phyloP scores from a whole-genome alignment of 2,113 vertebrate genomes.

The Nestor notabilis region DNA sequence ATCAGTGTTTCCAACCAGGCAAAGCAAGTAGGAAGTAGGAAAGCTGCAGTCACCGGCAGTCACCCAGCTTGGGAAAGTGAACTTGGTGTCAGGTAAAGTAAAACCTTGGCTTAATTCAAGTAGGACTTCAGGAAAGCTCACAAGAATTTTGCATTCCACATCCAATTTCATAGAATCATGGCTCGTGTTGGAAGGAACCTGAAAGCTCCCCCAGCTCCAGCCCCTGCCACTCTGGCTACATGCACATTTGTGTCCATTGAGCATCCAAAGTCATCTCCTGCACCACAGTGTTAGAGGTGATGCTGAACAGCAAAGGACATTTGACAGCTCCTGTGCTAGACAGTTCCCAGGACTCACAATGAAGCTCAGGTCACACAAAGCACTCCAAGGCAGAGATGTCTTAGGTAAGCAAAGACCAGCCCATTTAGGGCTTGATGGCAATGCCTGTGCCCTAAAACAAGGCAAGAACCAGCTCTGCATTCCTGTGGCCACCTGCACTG shows the following conservation, averaged over 20 bases:
- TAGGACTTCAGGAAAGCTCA: accelerated
- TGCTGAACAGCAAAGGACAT: not conserved
- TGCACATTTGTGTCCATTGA: too few species aligned
- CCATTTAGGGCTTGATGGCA: not conserved
- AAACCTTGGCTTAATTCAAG: not conserved
- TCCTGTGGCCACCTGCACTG: not conserved
- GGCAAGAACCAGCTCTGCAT: not conserved
- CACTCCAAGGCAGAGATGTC: not conserved
- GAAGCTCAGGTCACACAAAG: not conserved
- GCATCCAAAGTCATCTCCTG: not conserved
- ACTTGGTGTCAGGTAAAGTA: not conserved
- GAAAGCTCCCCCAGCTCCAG: too few species aligned
- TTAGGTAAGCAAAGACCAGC: not conserved
- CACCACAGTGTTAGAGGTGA: not conserved
- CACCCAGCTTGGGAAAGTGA: not conserved
- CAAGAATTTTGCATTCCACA: not conserved
- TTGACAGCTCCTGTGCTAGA: not conserved
- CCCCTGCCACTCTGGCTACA: too few species aligned
- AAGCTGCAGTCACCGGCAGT: not conserved
- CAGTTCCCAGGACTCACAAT: not conserved
- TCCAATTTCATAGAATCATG: not conserved
- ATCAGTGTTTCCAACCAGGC: accelerated
- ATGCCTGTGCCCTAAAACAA: not conserved
- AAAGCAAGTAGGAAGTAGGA: not conserved
- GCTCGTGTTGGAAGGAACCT: too few species aligned